Conservation (phyloP, 2,888 invertebrate genomes). For the Teleiodes luculella region DNA sequence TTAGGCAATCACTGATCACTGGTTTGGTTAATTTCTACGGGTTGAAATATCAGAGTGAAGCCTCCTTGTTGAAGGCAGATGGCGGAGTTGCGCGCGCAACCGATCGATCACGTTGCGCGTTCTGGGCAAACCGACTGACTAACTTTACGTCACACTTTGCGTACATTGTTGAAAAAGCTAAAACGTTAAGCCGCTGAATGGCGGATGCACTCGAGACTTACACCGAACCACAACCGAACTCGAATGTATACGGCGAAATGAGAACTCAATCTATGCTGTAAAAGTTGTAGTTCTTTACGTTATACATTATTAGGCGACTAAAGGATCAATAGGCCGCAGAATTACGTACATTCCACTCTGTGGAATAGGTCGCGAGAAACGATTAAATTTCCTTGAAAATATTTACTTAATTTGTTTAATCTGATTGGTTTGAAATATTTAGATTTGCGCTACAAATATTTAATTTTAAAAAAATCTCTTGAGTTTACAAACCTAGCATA, state of each 20-base stretch:
- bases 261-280: too few species aligned
- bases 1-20: constrained; percentile 59
- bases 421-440: too few species aligned
- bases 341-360: too few species aligned
- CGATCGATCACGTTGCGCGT: constrained; percentile 73
- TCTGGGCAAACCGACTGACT: constrained; percentile 57
- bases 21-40: constrained; percentile 70
- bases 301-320: too few species aligned
- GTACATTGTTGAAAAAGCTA: constrained; percentile 65
- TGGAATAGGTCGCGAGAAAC: too few species aligned
- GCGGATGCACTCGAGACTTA: constrained; percentile 21
- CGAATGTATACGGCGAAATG: not conserved
- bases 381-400: too few species aligned
- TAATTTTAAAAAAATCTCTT: too few species aligned
- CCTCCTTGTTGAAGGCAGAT: constrained; percentile 55
- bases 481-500: too few species aligned
- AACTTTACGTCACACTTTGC: constrained; percentile 74
- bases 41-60: constrained; percentile 62
- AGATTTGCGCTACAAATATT: too few species aligned
- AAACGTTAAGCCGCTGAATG: constrained; percentile 45
- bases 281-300: too few species aligned
- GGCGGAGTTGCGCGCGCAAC: constrained; percentile 69
- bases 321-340: too few species aligned
- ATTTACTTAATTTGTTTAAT: too few species aligned
- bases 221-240: not conserved